Conservation (phyloP, 2,888 invertebrate species). For the Lissocephala sabroskyi region DNA sequence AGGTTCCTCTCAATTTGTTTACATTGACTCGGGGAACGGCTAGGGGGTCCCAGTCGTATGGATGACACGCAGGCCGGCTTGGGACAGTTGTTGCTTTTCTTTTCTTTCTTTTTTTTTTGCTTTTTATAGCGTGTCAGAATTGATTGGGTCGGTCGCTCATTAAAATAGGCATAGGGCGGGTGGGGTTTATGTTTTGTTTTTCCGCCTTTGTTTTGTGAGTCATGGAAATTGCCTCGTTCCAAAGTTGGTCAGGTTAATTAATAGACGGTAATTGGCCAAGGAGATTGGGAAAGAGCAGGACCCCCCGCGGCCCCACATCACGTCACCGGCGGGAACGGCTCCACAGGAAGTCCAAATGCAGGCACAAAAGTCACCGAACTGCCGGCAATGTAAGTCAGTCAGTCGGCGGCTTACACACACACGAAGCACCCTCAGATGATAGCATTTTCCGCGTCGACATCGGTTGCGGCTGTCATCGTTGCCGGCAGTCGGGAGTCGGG, state of each 20-base stretch:
- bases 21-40: no score
- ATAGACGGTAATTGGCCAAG: background rate
- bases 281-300: background rate
- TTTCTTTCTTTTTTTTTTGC: slow-evolving; percentile 3
- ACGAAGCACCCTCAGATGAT: no score
- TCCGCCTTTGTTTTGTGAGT: slow-evolving; percentile 33
- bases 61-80: no score
- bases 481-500: no score
- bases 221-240: slow-evolving; percentile 21
- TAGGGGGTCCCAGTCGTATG: no score
- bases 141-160: slow-evolving; percentile 50
- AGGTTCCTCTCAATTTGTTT: no score
- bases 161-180: no score
- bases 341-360: slow-evolving; percentile 47
- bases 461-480: slow-evolving; percentile 50
- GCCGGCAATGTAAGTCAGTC: slow-evolving; percentile 29
- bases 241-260: slow-evolving; percentile 1
- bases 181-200: no score
- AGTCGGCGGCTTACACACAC: no score
- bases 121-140: slow-evolving; percentile 57
- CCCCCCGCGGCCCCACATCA: background rate
- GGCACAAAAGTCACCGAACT: slow-evolving; percentile 22
- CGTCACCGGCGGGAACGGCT: slow-evolving; percentile 1
- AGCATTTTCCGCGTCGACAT: slow-evolving; percentile 56
- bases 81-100: background rate